These are phyloP conservation scores for Luidia sarsii DNA, from an alignment of 53 echinoderm and acorn worm genomes.

Conservation along the genomic window DNA sequence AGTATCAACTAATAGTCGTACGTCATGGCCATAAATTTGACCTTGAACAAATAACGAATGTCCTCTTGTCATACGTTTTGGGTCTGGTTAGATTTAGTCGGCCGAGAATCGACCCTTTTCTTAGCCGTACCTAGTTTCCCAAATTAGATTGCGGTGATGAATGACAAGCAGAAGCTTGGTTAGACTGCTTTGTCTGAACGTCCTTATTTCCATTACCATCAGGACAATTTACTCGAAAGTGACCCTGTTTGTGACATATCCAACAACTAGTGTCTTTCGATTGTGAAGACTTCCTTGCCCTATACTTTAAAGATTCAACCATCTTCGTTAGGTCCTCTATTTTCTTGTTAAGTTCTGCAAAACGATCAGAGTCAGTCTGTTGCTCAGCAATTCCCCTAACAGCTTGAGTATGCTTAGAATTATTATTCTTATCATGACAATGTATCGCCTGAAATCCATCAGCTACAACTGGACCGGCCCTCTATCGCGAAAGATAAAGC, in stretches of 20 bases:
- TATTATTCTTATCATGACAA: too few species aligned
- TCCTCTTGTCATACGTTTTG: neutral
- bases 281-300: neutral
- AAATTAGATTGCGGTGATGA: neutral
- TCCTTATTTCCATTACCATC: neutral
- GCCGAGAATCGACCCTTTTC: neutral
- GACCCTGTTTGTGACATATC: neutral
- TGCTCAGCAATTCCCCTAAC: too few species aligned
- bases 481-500: neutral
- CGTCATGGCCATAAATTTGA: neutral
- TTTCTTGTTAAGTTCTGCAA: neutral
- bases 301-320: neutral
- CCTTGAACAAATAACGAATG: neutral
- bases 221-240: neutral
- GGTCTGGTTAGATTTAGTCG: neutral
- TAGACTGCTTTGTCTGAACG: too few species aligned
- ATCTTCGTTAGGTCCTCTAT: neutral
- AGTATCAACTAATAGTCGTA: conserved; percentile 1
- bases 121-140: conserved; percentile 12
- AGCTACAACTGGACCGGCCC: too few species aligned
- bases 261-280: neutral
- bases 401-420: too few species aligned
- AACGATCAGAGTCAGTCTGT: too few species aligned
- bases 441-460: too few species aligned
- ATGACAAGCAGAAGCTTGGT: too few species aligned